Conservation (phyloP, 2,888 invertebrate species). For the Baronia brevicornis region DNA sequence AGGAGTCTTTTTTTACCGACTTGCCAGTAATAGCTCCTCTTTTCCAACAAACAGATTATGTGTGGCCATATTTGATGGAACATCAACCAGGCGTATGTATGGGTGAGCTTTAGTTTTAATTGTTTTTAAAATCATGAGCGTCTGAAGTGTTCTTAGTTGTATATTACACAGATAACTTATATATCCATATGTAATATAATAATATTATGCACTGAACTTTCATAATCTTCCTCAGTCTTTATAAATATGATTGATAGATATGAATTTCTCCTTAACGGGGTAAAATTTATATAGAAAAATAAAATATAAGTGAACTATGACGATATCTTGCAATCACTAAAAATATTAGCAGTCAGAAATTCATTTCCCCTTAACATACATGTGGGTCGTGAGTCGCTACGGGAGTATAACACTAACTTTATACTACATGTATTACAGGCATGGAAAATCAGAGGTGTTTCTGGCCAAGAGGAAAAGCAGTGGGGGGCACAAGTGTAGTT, state of each 20-base stretch:
- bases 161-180: neutral
- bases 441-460: constrained; percentile 53
- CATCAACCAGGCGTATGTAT: constrained; percentile 70
- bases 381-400: too few species aligned
- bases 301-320: too few species aligned
- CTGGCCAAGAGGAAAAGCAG: constrained; percentile 68
- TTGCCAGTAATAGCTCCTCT: constrained; percentile 60
- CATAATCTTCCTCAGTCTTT: too few species aligned
- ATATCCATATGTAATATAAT: neutral
- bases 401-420: neutral
- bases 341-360: too few species aligned
- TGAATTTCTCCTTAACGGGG: too few species aligned
- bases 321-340: too few species aligned
- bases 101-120: constrained; percentile 33
- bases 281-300: too few species aligned
- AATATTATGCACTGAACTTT: too few species aligned
- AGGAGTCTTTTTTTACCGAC: constrained; percentile 56
- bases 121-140: neutral
- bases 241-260: too few species aligned
- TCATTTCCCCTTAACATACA: too few species aligned
- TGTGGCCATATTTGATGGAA: constrained; percentile 74
- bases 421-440: too few species aligned
- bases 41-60: constrained; percentile 55
- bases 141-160: too few species aligned
- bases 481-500: constrained; percentile 69